A percentile compares a stretch with the other conserved stretches of the same genome.
Conservation (phyloP, 2,888 invertebrate genomes). For the Standfussiana lucernea region DNA sequence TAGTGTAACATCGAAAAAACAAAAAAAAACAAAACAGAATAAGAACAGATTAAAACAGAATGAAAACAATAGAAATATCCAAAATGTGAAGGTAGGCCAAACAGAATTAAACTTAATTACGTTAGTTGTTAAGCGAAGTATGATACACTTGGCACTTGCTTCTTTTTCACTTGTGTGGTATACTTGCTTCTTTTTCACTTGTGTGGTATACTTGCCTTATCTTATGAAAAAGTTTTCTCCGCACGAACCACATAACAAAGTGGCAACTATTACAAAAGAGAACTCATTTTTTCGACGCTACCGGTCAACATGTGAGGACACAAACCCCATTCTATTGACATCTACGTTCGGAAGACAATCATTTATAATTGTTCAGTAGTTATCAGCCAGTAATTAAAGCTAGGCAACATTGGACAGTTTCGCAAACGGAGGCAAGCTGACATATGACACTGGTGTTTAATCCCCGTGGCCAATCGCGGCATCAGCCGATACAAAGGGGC, state of each 20-base stretch:
- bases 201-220: neutral
- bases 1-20: too few species aligned
- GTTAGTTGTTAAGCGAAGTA: too few species aligned
- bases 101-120: too few species aligned
- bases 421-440: conserved; percentile 66
- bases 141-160: too few species aligned
- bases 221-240: neutral
- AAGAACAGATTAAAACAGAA: too few species aligned
- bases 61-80: too few species aligned
- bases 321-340: conserved; percentile 48
- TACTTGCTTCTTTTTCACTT: too few species aligned
- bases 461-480: conserved; percentile 77
- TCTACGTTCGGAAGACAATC: conserved; percentile 56
- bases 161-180: too few species aligned
- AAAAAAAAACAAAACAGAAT: too few species aligned
- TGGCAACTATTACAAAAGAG: conserved; percentile 10
- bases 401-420: conserved; percentile 53
- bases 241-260: neutral
- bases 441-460: conserved; percentile 69
- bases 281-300: neutral
- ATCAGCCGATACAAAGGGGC: conserved; percentile 71
- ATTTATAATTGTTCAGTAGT: conserved; percentile 43
- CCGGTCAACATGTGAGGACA: conserved; percentile 20
- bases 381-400: conserved; percentile 53
- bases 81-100: too few species aligned